phyloP scores from a whole-genome alignment of 1,140 invertebrate genomes.

The Habropoda laboriosa region DNA sequence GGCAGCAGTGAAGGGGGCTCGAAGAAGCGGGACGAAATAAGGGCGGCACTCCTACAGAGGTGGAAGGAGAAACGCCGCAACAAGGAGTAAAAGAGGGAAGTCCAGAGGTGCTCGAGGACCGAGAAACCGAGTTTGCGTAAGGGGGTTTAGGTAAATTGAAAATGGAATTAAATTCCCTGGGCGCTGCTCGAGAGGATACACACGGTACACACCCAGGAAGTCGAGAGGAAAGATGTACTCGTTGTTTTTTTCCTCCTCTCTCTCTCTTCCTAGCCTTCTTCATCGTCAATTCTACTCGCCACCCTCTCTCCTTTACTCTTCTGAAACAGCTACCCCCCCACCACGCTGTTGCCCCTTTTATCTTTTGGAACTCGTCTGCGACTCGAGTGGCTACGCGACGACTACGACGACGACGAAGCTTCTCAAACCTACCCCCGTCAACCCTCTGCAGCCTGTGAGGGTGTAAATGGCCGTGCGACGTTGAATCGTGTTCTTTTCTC shows the following conservation, averaged over 20 bases:
- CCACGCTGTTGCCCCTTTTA: not conserved
- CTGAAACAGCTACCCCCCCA: not conserved
- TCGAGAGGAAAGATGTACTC: slow-evolving; percentile 62
- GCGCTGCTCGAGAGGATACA: slow-evolving; percentile 62
- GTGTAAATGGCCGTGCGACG: slow-evolving; percentile 54
- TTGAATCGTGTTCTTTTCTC: slow-evolving; percentile 26
- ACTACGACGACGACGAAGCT: not conserved
- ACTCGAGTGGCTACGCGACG: slow-evolving; percentile 31
- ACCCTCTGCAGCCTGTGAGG: not conserved
- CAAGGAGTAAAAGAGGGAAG: slow-evolving; percentile 48
- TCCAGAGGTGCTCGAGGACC: slow-evolving; percentile 57
- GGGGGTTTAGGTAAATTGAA: slow-evolving; percentile 74
- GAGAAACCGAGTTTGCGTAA: slow-evolving; percentile 64
- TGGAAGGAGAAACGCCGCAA: not conserved
- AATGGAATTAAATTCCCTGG: slow-evolving; percentile 75
- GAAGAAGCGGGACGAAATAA: slow-evolving; percentile 31
- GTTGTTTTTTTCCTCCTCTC: slow-evolving; percentile 31
- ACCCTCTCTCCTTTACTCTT: not conserved
- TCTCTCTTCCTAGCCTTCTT: not conserved
- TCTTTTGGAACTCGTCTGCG: slow-evolving; percentile 48
- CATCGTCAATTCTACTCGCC: not conserved
- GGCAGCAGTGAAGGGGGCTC: not conserved
- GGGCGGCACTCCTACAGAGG: not conserved
- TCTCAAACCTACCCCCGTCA: not conserved
- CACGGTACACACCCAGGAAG: slow-evolving; percentile 46